Evolutionary conservation across 2,113 vertebrate genomes (phyloP).

Genomic region (Caretta caretta): DNA sequence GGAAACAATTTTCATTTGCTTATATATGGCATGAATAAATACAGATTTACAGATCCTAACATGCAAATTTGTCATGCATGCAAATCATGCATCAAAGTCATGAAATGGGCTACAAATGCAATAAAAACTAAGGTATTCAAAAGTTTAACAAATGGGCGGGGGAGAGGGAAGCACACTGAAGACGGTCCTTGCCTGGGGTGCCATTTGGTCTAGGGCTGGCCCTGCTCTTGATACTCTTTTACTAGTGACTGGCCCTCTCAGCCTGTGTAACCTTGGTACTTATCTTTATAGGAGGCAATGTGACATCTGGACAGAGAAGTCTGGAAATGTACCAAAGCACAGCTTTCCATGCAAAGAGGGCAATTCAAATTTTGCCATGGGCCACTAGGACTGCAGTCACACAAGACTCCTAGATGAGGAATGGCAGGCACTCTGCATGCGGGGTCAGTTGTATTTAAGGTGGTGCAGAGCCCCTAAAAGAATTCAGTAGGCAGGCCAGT

Average conservation of each 20-base stretch:
- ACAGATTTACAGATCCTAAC: too few species aligned
- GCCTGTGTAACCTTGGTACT: not conserved
- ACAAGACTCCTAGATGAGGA: not conserved
- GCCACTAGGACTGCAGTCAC: rapidly evolving
- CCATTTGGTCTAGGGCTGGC: too few species aligned
- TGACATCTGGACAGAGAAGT: not conserved
- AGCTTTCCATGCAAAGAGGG: too few species aligned
- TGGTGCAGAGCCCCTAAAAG: not conserved
- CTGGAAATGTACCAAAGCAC: not conserved
- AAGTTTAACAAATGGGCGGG: too few species aligned
- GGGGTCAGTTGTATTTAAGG: not conserved
- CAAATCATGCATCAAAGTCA: too few species aligned
- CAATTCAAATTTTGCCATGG: not conserved
- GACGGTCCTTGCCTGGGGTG: too few species aligned
- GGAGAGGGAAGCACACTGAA: too few species aligned
- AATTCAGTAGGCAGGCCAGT: not conserved
- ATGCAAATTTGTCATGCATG: too few species aligned
- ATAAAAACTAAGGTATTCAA: too few species aligned
- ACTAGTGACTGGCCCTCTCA: not conserved
- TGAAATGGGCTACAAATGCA: too few species aligned
- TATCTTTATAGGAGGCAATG: not conserved
- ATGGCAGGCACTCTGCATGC: rapidly evolving
- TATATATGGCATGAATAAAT: too few species aligned
- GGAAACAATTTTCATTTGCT: too few species aligned
- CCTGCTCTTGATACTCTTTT: not conserved